Base-by-base conservation (phyloP, 2,797 vertebrate genomes). In the Acanthopagrus latus region DNA sequence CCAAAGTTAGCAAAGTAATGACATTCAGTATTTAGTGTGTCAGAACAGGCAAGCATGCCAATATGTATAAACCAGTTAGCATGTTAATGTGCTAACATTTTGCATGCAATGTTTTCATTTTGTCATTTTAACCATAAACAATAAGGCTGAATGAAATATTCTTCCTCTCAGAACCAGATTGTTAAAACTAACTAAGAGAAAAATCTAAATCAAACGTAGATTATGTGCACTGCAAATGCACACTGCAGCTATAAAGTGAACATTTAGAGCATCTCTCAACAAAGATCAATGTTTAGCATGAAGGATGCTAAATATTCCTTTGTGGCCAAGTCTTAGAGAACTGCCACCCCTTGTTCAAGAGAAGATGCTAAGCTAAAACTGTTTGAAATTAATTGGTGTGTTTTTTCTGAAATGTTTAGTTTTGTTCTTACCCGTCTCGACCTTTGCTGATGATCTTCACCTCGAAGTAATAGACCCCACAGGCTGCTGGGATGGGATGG, bases 381-480 rank as follows among this genome's bases (percentile, higher is more conserved):
- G 57, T 17, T 33, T 20, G 25, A n/a, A 10, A 46, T 18, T 4
- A 25, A 27, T 11, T n/a, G 27, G 4, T 44, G 23, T 16, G 41
- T 25, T 46, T 9, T 27, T 43, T 59, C 20, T 41, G 12, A 29
- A 50, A 14, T 12, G 8, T 44, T 67, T 9, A 38, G 38, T 38
- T 38, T 1, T 4, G 38, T 46, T 69, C 1, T 96, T 95, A 99
- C 98, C 98, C 98, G 92, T 99, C 98, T 96, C 98, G 94, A 90
- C 98, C 98, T 95, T 99, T 99, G 90, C 98, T 99, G 94, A 99
- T 97, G 86, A 99, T 99, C 95, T 99, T 99, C 88, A 99, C 98
- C 95, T 99, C 98, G 4, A 99, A 99, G 94, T 99, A 99, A 91
- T 99, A 99, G 87, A 99, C 97, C 50, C 98, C 98, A 82, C 98